These are phyloP conservation scores for Eulemur mongoz DNA, from an alignment of 2,797 vertebrate genomes.

Conservation along the genomic window DNA sequence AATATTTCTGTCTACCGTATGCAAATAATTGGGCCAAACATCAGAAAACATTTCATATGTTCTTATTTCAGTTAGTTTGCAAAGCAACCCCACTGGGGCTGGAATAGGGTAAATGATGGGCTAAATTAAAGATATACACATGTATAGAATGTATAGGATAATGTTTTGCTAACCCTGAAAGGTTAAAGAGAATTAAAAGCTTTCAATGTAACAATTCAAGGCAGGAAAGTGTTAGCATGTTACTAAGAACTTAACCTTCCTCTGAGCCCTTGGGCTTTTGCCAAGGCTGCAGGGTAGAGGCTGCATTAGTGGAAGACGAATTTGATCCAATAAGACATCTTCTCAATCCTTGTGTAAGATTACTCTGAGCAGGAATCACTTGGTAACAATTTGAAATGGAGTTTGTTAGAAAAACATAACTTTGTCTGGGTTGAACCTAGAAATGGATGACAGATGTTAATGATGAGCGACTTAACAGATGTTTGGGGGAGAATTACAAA, in stretches of 20 bases:
- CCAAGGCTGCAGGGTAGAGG: slow-evolving; percentile 57
- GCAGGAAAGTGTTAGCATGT: slow-evolving; percentile 43
- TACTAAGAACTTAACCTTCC: slow-evolving; percentile 45
- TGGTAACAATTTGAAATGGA: slow-evolving; percentile 77
- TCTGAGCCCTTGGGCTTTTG: slow-evolving; percentile 27
- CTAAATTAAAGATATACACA: slow-evolving; percentile 3
- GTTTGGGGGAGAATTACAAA: slow-evolving; percentile 75
- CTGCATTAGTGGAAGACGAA: background rate
- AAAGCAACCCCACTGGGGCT: background rate
- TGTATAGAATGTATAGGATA: background rate
- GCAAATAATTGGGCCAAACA: background rate
- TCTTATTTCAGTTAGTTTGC: slow-evolving; percentile 34
- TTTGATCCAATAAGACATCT: slow-evolving; percentile 57
- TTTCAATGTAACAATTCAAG: slow-evolving; percentile 31
- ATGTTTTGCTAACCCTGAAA: slow-evolving; percentile 35
- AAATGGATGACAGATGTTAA: slow-evolving; percentile 81
- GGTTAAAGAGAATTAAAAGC: slow-evolving; percentile 39
- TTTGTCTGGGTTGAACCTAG: slow-evolving; percentile 76
- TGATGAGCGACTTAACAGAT: slow-evolving; percentile 76
- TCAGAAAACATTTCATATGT: background rate
- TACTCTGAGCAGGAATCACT: slow-evolving; percentile 63
- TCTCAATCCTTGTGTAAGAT: slow-evolving; percentile 50
- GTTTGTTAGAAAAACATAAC: slow-evolving; percentile 70
- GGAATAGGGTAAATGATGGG: background rate
- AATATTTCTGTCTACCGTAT: background rate